Evolutionary conservation across 1,140 invertebrate species (phyloP), one percentile per base, ranked within the genome.

Genomic region (Sinella curviseta): DNA sequence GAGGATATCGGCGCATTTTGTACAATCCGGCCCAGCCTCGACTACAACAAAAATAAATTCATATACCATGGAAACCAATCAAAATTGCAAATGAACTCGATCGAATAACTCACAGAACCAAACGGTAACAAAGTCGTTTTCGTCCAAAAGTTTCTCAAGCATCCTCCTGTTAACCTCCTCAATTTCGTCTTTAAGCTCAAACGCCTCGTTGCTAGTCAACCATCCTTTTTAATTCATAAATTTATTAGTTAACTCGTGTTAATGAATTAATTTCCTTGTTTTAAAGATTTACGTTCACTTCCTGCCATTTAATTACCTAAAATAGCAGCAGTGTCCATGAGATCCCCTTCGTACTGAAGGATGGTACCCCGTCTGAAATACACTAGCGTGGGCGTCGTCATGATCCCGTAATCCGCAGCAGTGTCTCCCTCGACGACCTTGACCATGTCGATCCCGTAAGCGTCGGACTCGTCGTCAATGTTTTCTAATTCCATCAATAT

Each of bases 101-200:
- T n/a, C n/a, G 20, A 30, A 77, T 48, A 79, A 91, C 93, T 93
- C 90, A 97, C 95, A 97, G 85, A 97, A 97, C 85, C 95, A 97
- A 31, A 97, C 95, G n/a, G 95, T 92, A 24, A 97, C 88, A 86
- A 95, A 97, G 88, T 97, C 95, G 85, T 97, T 97, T 87, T 97
- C 95, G 82, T 97, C 95, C 0, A 98, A 87, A 1, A 97, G 86
- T 87, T 97, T 97, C 83, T 97, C 95, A 65, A 98, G 87, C 95
- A 98, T 97, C 88, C 97, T 96, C 57, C 93, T 91, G 86, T 97
- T 97, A 0, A 97, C 95, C 87, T 97, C 95, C 87, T 97, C 96
- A 85, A 98, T 97, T 90, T 97, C 95, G 86, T 97, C 96, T 89
- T 96, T 96, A 39, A 97, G 93, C 88, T 97, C 95, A 88, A 98